Percentiles rank a stretch among this genome's conserved stretches.
phyloP scores from a whole-genome alignment of 2,113 vertebrate genomes.

The Bungarus multicinctus region DNA sequence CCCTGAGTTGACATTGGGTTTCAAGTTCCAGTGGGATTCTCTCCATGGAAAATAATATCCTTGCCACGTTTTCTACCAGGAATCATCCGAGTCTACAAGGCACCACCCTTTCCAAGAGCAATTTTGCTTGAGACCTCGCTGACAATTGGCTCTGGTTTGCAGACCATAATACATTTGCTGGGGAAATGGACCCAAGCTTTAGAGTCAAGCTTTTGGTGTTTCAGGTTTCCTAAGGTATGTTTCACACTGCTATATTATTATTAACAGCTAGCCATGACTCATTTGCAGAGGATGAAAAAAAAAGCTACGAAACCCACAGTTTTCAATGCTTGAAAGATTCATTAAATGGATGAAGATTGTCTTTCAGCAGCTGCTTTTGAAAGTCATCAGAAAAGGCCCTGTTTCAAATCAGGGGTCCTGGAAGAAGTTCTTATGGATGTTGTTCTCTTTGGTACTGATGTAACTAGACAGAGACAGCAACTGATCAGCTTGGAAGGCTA shows the following conservation, averaged over 20 bases:
- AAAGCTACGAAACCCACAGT: slow-evolving; percentile 20
- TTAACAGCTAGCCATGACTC: slow-evolving; percentile 20
- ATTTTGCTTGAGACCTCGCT: not conserved
- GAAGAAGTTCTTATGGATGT: not conserved
- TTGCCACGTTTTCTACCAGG: slow-evolving; percentile 28
- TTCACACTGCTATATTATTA: slow-evolving; percentile 24
- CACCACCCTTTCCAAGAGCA: not conserved
- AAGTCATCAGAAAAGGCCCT: not conserved
- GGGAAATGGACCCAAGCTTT: slow-evolving; percentile 7
- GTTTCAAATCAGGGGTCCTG: not conserved
- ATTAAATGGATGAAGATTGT: slow-evolving; percentile 38
- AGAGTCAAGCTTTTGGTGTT: slow-evolving; percentile 30
- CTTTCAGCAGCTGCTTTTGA: not conserved
- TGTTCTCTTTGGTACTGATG: too few relatives aligned
- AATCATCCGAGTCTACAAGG: slow-evolving; percentile 5
- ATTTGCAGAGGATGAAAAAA: slow-evolving; percentile 52
- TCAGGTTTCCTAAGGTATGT: slow-evolving; percentile 19
- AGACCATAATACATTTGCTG: accelerated
- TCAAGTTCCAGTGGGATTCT: slow-evolving; percentile 7
- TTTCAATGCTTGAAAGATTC: slow-evolving; percentile 32
- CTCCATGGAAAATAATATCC: slow-evolving; percentile 4
- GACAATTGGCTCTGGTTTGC: slow-evolving; percentile 31
- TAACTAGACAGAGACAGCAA: not conserved
- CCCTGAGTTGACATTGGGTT: slow-evolving; percentile 25
- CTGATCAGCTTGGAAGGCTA: not conserved